Evolutionary conservation across 2,888 invertebrate species (phyloP).

Genomic region (Eupithecia abbreviata): DNA sequence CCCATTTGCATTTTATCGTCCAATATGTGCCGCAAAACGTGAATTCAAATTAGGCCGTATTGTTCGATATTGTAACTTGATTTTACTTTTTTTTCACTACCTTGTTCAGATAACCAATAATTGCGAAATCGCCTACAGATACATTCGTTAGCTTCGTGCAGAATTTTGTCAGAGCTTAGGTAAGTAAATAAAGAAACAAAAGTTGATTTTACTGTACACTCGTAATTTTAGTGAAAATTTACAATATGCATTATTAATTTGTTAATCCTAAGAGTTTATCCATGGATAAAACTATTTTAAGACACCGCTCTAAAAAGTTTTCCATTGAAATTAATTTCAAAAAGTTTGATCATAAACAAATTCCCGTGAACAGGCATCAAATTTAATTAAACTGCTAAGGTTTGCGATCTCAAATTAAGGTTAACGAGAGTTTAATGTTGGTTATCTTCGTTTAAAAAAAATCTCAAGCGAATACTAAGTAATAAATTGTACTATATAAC

Average conservation of each 20-base stretch:
- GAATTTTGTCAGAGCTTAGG: too few relatives aligned
- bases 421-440: neutral
- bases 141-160: neutral
- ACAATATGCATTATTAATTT: too few relatives aligned
- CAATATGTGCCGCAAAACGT: conserved; percentile 22
- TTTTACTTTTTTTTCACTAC: neutral
- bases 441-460: neutral
- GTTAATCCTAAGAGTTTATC: too few relatives aligned
- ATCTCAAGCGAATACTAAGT: neutral
- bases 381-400: neutral
- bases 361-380: too few relatives aligned
- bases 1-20: conserved; percentile 44
- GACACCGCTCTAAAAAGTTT: too few relatives aligned
- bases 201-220: too few relatives aligned
- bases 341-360: too few relatives aligned
- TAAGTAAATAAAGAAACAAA: too few relatives aligned
- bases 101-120: neutral
- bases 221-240: too few relatives aligned
- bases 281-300: too few relatives aligned
- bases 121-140: neutral
- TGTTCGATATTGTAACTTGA: conserved; percentile 10
- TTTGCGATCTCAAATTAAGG: neutral
- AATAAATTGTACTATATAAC: too few relatives aligned
- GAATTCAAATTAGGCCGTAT: conserved; percentile 26
- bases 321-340: too few relatives aligned